These are phyloP conservation scores for Drosophila repletoides DNA, from an alignment of 1,140 invertebrate genomes.

Conservation along the genomic window DNA sequence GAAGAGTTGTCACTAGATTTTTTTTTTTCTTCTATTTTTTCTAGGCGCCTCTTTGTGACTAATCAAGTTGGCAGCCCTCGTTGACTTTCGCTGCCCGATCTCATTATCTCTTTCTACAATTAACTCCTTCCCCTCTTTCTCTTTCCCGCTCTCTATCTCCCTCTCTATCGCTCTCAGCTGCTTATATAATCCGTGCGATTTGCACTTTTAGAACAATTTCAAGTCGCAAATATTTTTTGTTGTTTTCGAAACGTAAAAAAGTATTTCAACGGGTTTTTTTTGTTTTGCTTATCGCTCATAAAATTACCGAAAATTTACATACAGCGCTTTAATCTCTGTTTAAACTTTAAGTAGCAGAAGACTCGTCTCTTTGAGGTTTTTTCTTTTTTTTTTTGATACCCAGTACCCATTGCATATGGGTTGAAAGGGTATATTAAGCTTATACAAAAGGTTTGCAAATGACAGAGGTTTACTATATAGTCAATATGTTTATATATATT, in stretches of 20 bases:
- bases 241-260: slow-evolving; percentile 28
- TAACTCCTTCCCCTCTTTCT: background rate
- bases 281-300: slow-evolving; percentile 49
- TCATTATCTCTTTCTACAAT: no score
- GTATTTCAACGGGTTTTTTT: slow-evolving; percentile 59
- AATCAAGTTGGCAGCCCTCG: slow-evolving; percentile 50
- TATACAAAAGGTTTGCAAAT: no score
- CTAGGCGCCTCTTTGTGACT: slow-evolving; percentile 43
- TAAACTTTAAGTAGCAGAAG: slow-evolving; percentile 36
- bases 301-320: slow-evolving; percentile 56
- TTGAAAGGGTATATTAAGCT: no score
- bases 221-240: slow-evolving; percentile 40
- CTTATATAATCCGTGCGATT: slow-evolving; percentile 11
- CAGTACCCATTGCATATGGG: no score
- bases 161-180: background rate
- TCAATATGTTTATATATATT: no score
- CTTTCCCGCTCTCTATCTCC: background rate
- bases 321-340: slow-evolving; percentile 30
- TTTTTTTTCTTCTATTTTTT: slow-evolving; percentile 17
- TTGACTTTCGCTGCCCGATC: slow-evolving; percentile 41
- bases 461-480: no score
- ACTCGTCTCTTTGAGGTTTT: no score
- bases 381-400: no score
- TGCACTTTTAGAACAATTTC: slow-evolving; percentile 53
- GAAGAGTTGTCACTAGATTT: slow-evolving; percentile 18